Percentiles rank a stretch among this genome's conserved stretches.
Evolutionary conservation across 1,140 invertebrate species (phyloP).

Genomic region (Brachionus sp.): DNA sequence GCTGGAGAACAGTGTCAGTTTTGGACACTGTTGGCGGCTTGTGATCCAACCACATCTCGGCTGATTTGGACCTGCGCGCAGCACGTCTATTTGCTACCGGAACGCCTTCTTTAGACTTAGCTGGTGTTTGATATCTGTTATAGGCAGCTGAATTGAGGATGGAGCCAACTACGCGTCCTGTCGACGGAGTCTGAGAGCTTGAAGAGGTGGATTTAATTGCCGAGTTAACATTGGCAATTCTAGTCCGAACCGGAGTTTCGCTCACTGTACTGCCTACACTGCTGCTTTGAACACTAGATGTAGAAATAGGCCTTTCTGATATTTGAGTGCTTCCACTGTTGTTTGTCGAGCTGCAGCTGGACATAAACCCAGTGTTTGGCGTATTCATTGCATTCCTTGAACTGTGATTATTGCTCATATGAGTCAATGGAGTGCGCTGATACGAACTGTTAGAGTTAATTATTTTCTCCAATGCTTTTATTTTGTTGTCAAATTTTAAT

Average conservation of each 20-base stretch:
- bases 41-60: constrained; percentile 82
- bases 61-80: constrained; percentile 70
- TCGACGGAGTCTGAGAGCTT: neutral
- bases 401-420: neutral
- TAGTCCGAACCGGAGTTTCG: neutral
- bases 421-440: neutral
- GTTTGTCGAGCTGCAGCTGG: constrained; percentile 9
- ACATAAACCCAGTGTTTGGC: neutral
- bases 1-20: constrained; percentile 50
- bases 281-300: neutral
- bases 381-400: neutral
- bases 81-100: constrained; percentile 15
- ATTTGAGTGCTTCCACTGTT: neutral
- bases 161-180: constrained; percentile 1
- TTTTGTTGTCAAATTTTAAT: constrained; percentile 33
- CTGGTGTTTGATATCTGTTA: constrained; percentile 5
- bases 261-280: neutral
- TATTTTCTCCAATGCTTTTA: constrained; percentile 39
- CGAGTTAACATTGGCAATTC: neutral
- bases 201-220: neutral
- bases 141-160: constrained; percentile 27
- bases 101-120: constrained; percentile 1
- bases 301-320: neutral
- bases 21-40: constrained; percentile 65
- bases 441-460: neutral